Conservation (phyloP, 1,140 invertebrate species). For the Hestina assimilis region DNA sequence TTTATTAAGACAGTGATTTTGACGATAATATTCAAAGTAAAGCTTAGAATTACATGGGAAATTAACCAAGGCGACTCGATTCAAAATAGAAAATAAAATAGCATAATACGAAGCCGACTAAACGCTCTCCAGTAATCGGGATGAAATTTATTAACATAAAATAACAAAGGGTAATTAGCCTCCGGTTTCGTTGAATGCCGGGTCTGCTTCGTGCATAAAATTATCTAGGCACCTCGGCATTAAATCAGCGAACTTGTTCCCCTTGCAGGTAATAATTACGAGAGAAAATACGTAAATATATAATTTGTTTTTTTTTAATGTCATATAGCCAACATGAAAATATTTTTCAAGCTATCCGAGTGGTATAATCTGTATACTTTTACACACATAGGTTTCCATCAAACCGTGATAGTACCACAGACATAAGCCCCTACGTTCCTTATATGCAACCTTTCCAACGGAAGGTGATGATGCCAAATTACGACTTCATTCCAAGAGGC, state of each 20-base stretch:
- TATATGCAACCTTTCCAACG: background rate
- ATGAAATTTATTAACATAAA: conserved; percentile 70
- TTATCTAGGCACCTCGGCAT: conserved; percentile 36
- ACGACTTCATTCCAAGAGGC: no score
- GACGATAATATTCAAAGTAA: no score
- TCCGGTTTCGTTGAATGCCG: conserved; percentile 34
- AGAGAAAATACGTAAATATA: conserved; percentile 8
- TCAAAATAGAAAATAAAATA: conserved; percentile 14
- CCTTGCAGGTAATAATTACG: conserved; percentile 20
- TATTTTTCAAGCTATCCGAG: background rate
- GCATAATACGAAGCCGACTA: conserved; percentile 19
- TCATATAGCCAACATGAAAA: background rate
- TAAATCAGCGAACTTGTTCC: conserved; percentile 28
- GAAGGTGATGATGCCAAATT: no score
- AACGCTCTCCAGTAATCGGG: conserved; percentile 44
- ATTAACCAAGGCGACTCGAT: background rate
- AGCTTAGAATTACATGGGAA: no score
- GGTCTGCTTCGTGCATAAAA: conserved; percentile 46
- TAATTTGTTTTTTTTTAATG: no score
- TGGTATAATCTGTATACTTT: no score
- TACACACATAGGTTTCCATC: no score
- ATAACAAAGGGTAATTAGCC: conserved; percentile 69
- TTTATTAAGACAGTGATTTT: no score
- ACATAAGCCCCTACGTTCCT: no score
- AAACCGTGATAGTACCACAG: no score